These are phyloP conservation scores for Mustelus asterias DNA, from an alignment of 2,113 vertebrate genomes.

Conservation along the genomic window DNA sequence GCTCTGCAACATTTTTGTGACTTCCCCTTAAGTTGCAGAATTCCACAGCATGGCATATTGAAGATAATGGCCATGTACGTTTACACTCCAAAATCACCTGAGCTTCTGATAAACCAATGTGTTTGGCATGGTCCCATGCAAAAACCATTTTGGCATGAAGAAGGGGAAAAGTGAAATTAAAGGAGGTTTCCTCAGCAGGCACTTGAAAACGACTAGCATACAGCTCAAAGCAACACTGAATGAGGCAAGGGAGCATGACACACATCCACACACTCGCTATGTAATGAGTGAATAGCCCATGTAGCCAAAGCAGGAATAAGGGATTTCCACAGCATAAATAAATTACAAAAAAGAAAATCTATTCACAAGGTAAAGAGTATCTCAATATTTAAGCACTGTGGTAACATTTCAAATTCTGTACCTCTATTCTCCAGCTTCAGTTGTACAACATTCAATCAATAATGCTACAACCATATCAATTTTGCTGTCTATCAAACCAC, in stretches of 20 bases:
- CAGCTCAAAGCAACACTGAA: not conserved
- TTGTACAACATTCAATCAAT: not conserved
- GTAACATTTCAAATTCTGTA: slow-evolving; percentile 4
- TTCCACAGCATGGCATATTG: not conserved
- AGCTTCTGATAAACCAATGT: not conserved
- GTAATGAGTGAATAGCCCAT: not conserved
- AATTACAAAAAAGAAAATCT: not conserved
- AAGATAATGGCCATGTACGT: not conserved
- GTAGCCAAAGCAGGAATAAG: not conserved
- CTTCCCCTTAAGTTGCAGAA: not conserved
- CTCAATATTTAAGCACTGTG: not conserved
- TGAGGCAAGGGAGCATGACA: not conserved
- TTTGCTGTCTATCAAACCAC: slow-evolving; percentile 10
- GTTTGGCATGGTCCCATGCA: not conserved
- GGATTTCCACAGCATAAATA: not conserved
- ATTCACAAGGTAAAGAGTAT: not conserved
- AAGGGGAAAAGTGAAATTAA: not conserved
- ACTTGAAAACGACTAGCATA: not conserved
- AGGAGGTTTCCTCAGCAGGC: not conserved
- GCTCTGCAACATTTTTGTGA: not conserved
- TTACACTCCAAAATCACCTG: not conserved
- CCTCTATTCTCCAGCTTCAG: not conserved
- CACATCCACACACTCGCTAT: not conserved
- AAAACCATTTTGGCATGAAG: not conserved
- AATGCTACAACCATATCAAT: slow-evolving; percentile 10